Base-by-base conservation (phyloP, 1,140 invertebrate genomes). In the Anagrus nilaparvatae region DNA sequence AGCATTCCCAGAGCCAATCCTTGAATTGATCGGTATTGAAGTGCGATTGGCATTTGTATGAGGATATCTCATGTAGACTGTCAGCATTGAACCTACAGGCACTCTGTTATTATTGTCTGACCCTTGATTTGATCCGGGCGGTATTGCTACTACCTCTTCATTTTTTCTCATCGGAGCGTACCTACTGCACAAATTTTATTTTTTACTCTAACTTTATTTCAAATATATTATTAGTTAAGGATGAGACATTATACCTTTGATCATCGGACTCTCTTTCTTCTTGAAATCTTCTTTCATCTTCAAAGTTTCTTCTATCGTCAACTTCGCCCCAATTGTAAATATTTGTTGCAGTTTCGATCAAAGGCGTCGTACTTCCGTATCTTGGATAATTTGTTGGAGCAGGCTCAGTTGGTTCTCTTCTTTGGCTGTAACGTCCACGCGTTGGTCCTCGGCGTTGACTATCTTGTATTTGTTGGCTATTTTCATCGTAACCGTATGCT, bases 21-120 rank as follows among this genome's bases (percentile, higher is more conserved):
- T 51, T n/a, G 51, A 23, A n/a, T 29, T 1, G 19, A 54, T 31
- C 12, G 29, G 16, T 5, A 34, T 37, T 9, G 30, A 39, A n/a
- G n/a, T n/a, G n/a, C n/a, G n/a, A 28, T 19, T 37, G 17, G 21
- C n/a, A n/a, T n/a, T n/a, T n/a, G n/a, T 32, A 32, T 12, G 33
- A 43, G 40, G 27, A n/a, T 10, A 24, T 33, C 20, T 18, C 14
- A 47, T 38, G 6, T 20, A 42, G 33, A 61, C 23, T 47, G 59
- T 53, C 52, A 61, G 58, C 27, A 40, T 55, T 12, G 59, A 58
- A 19, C 36, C 53, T 5, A 61, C 55, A 24, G 58, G 58, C 25
- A 59, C 29, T 5, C 55, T 35, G 30, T 57, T 53, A 21, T 59
- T 42, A 28, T 48, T 54, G n/a, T n/a, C n/a, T n/a, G n/a, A n/a